These are phyloP conservation scores for Cochlearius cochlearius DNA, from an alignment of 2,113 vertebrate genomes.

Conservation along the genomic window DNA sequence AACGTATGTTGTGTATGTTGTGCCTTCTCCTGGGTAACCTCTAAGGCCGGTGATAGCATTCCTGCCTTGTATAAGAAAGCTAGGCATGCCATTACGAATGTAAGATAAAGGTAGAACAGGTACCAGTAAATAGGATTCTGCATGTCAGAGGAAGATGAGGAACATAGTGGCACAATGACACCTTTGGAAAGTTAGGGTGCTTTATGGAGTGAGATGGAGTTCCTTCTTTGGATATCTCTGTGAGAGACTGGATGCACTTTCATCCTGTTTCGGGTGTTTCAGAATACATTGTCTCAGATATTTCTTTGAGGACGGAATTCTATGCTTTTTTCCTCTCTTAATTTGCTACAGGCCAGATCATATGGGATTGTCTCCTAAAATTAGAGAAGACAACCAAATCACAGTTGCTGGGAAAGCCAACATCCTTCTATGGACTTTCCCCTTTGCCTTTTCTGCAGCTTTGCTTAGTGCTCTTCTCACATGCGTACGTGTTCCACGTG, in stretches of 20 bases:
- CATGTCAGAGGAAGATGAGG: neutral
- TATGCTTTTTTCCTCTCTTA: neutral
- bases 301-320: neutral
- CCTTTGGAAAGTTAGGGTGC: neutral
- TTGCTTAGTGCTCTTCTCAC: neutral
- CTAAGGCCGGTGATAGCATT: neutral
- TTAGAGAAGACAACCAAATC: neutral
- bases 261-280: neutral
- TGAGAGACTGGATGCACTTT: neutral
- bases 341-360: neutral
- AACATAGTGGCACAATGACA: neutral
- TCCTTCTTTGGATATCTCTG: neutral
- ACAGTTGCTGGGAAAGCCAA: neutral
- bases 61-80: neutral
- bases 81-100: neutral
- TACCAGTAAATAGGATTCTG: neutral
- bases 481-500: rapidly evolving
- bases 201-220: neutral
- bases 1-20: neutral
- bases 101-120: neutral
- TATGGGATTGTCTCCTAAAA: neutral
- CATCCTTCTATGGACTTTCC: neutral
- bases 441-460: neutral
- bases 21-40: neutral
- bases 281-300: neutral